Percentiles rank a stretch among this genome's conserved stretches.
Conservation (phyloP, 2,113 vertebrate species). For the Hemibagrus wyckioides region DNA sequence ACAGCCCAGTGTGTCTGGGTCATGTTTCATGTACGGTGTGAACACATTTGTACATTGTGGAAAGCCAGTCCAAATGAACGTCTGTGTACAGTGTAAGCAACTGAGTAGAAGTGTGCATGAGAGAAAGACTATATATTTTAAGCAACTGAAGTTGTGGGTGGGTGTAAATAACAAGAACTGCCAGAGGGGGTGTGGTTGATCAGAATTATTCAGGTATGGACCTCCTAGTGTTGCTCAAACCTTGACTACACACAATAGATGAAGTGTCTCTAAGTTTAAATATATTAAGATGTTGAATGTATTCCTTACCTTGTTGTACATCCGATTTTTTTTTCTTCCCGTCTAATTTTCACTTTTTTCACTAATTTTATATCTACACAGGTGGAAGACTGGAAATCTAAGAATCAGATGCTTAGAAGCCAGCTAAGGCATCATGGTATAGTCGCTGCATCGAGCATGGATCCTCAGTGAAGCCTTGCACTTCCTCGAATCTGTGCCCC, state of each 20-base stretch:
- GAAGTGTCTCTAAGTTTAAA: neutral
- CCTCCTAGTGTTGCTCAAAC: neutral
- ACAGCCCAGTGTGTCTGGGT: too few relatives aligned
- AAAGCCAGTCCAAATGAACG: too few relatives aligned
- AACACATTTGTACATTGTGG: neutral
- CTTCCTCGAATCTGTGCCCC: neutral
- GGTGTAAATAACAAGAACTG: neutral
- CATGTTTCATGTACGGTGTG: neutral
- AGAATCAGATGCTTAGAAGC: constrained; percentile 77
- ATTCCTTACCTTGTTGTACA: neutral
- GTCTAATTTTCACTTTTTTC: constrained; percentile 51
- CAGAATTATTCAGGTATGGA: neutral
- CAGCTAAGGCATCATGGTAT: constrained; percentile 80
- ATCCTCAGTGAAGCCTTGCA: constrained; percentile 68
- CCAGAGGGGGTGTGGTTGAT: neutral
- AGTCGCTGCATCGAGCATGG: constrained; percentile 74
- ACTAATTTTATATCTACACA: constrained; percentile 45
- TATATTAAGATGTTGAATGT: neutral
- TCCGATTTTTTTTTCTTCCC: neutral
- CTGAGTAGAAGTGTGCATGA: neutral
- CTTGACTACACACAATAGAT: neutral
- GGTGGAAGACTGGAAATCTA: constrained; percentile 82
- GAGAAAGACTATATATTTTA: neutral
- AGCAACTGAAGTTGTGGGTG: neutral
- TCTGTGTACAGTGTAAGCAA: neutral